Base-by-base conservation (phyloP, 2,797 vertebrate genomes). In the Pangasius larnaudii region DNA sequence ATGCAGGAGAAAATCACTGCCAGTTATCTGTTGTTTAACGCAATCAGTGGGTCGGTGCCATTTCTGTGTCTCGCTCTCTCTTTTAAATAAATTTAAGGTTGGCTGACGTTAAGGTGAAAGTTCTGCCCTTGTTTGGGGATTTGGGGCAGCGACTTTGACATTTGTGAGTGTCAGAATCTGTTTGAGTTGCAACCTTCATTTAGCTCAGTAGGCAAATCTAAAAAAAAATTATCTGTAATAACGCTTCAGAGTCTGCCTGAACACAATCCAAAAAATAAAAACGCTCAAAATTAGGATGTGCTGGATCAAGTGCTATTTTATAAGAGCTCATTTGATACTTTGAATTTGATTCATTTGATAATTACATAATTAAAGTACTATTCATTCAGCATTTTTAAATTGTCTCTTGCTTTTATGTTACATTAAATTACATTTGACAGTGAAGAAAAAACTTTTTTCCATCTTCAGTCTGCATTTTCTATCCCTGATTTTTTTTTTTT, bases 21-120 rank as follows among this genome's bases (percentile, higher is more conserved):
- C 56, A 63, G 80, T 84, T 58, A 58, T 77, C 72, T 86, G 63
- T 61, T n/a, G 71, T 85, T 74, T 71, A 79, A 78, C 56, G 49
- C 72, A 81, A 61, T 84, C 72, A 84, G 61, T 39, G 39, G 39
- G 36, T 58, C 22, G 2, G n/a, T 13, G 39, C 59, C 30, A 30
- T 59, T n/a, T 79, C 46, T 74, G 30, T 65, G 56, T 30, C 16
- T 83, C 67, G 18, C 69, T 42, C 67, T 75, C 56, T 63, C 16
- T 8, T 81, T 30, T 61, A 36, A 91, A 89, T 91, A 86, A 86
- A 90, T 81, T 77, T 79, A 65, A 80, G 85, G 85, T 82, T 63
- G 39, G 53, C 84, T 72, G 49, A 42, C 13, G 49, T 46, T n/a
- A 81, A 63, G 27, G 79, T 49, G 33, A 59, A 63, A 33, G 46